A percentile compares a stretch with the other conserved stretches of the same genome.
phyloP scores from a whole-genome alignment of 2,888 invertebrate genomes.

The Elysia crispata region DNA sequence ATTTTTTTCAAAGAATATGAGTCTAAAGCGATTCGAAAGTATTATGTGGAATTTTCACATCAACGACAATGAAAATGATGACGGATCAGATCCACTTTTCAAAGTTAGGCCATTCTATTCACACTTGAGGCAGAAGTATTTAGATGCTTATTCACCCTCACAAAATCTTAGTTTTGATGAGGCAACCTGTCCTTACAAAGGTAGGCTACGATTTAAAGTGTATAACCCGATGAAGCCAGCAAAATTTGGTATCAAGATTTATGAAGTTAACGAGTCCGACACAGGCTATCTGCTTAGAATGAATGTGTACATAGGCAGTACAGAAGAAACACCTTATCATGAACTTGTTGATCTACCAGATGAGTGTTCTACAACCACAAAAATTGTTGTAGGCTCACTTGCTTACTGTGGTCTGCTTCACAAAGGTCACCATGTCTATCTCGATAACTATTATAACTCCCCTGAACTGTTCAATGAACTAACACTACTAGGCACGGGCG shows the following conservation, averaged over 20 bases:
- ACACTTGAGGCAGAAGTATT: conserved; percentile 1
- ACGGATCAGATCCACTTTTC: conserved; percentile 16
- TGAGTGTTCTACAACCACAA: conserved; percentile 17
- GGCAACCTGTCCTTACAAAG: background rate
- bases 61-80: conserved; percentile 21
- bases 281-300: conserved; percentile 35
- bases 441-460: conserved; percentile 49
- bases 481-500: conserved; percentile 32
- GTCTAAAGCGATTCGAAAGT: background rate
- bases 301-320: conserved; percentile 28
- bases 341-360: background rate
- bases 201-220: background rate
- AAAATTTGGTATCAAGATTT: conserved; percentile 11
- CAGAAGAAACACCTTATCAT: background rate
- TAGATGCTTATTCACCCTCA: background rate
- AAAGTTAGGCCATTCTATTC: conserved; percentile 14
- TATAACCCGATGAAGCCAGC: conserved; percentile 2
- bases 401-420: conserved; percentile 23
- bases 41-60: conserved; percentile 28
- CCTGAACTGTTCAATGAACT: conserved; percentile 49
- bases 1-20: background rate
- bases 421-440: no score
- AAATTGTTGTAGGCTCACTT: conserved; percentile 5
- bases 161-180: conserved; percentile 29
- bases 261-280: conserved; percentile 9